phyloP scores from a whole-genome alignment of 2,888 invertebrate genomes.

The Andrena bucephala region DNA sequence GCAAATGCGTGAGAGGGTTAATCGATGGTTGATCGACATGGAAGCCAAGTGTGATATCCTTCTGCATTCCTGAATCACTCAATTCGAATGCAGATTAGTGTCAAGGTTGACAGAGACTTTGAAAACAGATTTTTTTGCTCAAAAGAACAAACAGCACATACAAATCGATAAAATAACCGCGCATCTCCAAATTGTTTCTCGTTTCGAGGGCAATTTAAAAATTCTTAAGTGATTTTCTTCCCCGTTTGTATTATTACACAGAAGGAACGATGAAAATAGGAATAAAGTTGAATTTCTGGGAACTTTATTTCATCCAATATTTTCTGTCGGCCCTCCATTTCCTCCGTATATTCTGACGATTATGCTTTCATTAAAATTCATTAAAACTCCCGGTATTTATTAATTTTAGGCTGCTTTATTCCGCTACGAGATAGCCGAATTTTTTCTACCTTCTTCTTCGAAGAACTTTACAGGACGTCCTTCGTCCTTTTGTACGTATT shows the following conservation, averaged over 20 bases:
- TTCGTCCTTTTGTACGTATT: slow-evolving; percentile 6
- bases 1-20: slow-evolving; percentile 49
- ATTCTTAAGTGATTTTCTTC: too few species aligned
- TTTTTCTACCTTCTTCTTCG: background rate
- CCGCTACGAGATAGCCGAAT: too few species aligned
- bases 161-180: background rate
- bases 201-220: background rate
- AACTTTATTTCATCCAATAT: too few species aligned
- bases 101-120: slow-evolving; percentile 47
- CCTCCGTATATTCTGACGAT: too few species aligned
- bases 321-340: too few species aligned
- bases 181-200: background rate
- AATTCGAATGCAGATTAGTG: slow-evolving; percentile 60
- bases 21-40: slow-evolving; percentile 52
- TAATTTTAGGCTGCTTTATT: too few species aligned
- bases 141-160: background rate
- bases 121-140: slow-evolving; percentile 1
- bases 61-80: slow-evolving; percentile 46
- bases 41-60: slow-evolving; percentile 45
- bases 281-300: too few species aligned
- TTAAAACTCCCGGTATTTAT: too few species aligned
- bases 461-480: background rate
- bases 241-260: too few species aligned
- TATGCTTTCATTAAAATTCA: too few species aligned
- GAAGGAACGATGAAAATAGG: too few species aligned